phyloP scores from a whole-genome alignment of 2,888 invertebrate species.

The Conistra vaccinii region DNA sequence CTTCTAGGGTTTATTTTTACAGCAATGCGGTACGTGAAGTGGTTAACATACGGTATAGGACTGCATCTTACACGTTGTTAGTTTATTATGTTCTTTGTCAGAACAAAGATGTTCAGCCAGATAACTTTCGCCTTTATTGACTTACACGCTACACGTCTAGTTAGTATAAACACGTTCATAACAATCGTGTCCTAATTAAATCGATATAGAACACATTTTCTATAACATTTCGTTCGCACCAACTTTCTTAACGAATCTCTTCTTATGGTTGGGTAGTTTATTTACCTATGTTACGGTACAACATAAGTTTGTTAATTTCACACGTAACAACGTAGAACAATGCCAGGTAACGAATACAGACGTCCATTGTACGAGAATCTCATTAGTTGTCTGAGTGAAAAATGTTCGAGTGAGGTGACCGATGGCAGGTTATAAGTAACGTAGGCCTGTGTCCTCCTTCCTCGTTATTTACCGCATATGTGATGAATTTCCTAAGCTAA shows the following conservation, averaged over 20 bases:
- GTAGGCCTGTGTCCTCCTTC: slow-evolving; percentile 61
- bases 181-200: slow-evolving; percentile 39
- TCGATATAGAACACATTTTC: slow-evolving; percentile 24
- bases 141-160: neutral
- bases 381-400: slow-evolving; percentile 76
- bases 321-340: slow-evolving; percentile 71
- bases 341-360: slow-evolving; percentile 73
- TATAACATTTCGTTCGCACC: slow-evolving; percentile 20
- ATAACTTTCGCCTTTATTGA: slow-evolving; percentile 30
- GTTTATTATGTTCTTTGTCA: slow-evolving; percentile 24
- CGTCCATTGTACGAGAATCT: slow-evolving; percentile 71
- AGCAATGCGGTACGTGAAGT: slow-evolving; percentile 79
- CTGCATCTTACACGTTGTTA: slow-evolving; percentile 26
- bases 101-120: slow-evolving; percentile 15
- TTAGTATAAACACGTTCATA: slow-evolving; percentile 15
- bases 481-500: slow-evolving; percentile 76
- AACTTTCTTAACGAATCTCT: slow-evolving; percentile 33
- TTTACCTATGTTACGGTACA: slow-evolving; percentile 39
- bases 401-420: slow-evolving; percentile 74
- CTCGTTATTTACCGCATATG: slow-evolving; percentile 67
- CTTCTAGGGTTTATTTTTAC: slow-evolving; percentile 81
- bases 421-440: slow-evolving; percentile 74
- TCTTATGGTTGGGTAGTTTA: slow-evolving; percentile 8
- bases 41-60: slow-evolving; percentile 51
- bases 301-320: slow-evolving; percentile 65